A percentile compares a stretch with the other conserved stretches of the same genome.
phyloP scores from a whole-genome alignment of 1,140 invertebrate species.

The Saccostrea cuccullata region DNA sequence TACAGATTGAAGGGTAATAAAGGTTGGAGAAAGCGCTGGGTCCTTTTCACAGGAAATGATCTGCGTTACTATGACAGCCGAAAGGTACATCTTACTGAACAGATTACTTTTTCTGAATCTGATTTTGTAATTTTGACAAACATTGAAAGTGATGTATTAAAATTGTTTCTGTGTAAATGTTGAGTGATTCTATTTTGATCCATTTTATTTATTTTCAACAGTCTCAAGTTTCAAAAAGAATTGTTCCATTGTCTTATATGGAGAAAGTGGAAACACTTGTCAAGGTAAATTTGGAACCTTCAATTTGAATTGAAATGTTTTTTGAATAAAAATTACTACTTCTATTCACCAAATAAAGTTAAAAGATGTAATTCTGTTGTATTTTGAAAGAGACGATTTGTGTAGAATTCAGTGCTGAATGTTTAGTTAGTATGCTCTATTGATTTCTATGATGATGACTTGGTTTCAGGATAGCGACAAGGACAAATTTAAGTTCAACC shows the following conservation, averaged over 20 bases:
- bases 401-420: too few species aligned
- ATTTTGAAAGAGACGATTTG: too few species aligned
- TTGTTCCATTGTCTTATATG: slow-evolving; percentile 75
- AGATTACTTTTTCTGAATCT: too few species aligned
- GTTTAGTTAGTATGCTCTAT: too few species aligned
- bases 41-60: slow-evolving; percentile 71
- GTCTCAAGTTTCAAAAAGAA: slow-evolving; percentile 75
- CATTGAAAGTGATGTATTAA: too few species aligned
- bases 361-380: too few species aligned
- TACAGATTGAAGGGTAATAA: slow-evolving; percentile 70
- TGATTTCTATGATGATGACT: background rate
- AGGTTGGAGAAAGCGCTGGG: slow-evolving; percentile 74
- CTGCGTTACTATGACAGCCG: slow-evolving; percentile 70
- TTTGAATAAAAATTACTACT: too few species aligned
- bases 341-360: too few species aligned
- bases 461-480: slow-evolving; percentile 59
- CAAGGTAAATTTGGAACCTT: slow-evolving; percentile 60
- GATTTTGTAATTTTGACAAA: too few species aligned
- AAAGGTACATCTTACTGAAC: slow-evolving; percentile 58
- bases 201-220: slow-evolving; percentile 52
- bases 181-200: background rate
- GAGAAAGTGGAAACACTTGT: slow-evolving; percentile 69
- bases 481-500: slow-evolving; percentile 68
- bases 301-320: too few species aligned
- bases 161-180: background rate